Evolutionary conservation across 2,113 vertebrate genomes (phyloP), one percentile per base, ranked within the genome.

Genomic region (Callopanchax toddi): DNA sequence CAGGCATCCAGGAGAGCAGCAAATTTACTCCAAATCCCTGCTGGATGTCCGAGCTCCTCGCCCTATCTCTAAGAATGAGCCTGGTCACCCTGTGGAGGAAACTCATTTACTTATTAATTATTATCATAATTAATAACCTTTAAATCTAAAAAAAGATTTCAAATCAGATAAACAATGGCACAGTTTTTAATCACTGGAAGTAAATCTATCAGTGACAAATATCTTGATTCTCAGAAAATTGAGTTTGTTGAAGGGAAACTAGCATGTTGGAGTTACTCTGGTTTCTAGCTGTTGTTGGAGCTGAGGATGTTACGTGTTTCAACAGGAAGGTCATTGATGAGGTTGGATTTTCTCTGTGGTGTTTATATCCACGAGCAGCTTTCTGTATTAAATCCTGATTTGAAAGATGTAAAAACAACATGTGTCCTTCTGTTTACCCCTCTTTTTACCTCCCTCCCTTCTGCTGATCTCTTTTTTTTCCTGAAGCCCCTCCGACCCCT

Each of bases 401-500:
- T 40, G 43, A 45, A 39, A 46, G 3, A 26, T 6, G 6, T 6
- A 26, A 26, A 26, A 32, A 32, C 29, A 32, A 55, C 44, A 46
- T 67, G n/a, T 44, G 52, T 60, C 59, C 52, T 53, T 72, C 22
- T 26, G 16, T 72, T 61, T 25, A 39, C 23, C 62, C 42, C 18
- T 13, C 61, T 18, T 63, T 25, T 39, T 32, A 32, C 9, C 36
- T 17, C 13, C 34, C 56, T 49, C 50, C 23, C 16, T 39, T 56
- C 25, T 54, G 26, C 51, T 64, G 65, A 3, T 71, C 56, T 4
- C 53, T 56, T 67, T 66, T 71, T 64, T 58, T 60, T 64, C 58
- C 60, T 74, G 69, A 15, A 68, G 74, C 79, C 62, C 71, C 53
- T 73, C 40, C 44, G 53, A 87, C 86, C 90, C 78, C 53, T 54